Conservation (phyloP, 2,797 vertebrate species). For the Heliangelus exortis region DNA sequence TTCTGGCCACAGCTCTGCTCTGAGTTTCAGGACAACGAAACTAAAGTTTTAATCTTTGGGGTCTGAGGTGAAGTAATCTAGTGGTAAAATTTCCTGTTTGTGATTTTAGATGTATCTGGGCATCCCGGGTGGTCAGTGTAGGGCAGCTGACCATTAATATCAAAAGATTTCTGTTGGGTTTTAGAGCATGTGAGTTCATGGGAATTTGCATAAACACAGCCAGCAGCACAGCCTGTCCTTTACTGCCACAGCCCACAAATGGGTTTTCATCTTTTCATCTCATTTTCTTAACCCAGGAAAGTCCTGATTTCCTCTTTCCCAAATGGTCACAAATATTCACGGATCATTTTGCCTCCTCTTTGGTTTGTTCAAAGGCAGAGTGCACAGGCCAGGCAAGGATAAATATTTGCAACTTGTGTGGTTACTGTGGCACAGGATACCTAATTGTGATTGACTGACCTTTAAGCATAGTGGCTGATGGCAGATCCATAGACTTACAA, state of each 20-base stretch:
- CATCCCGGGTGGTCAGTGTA: not conserved
- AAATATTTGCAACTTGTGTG: not conserved
- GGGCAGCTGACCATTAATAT: not conserved
- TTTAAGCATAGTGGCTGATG: not conserved
- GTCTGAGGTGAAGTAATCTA: not conserved
- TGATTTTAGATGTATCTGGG: not conserved
- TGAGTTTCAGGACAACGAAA: not conserved
- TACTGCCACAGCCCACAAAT: not conserved
- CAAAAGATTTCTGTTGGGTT: not conserved
- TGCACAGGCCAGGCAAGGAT: not conserved
- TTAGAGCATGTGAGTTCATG: not conserved
- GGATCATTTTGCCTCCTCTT: not conserved
- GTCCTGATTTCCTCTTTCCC: not conserved
- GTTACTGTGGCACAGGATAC: not conserved
- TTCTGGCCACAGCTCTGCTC: not conserved
- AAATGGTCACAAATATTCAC: not conserved
- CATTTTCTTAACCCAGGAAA: not conserved
- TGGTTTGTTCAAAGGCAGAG: not conserved
- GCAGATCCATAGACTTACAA: not conserved
- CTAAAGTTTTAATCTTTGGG: not conserved
- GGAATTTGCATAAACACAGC: not conserved
- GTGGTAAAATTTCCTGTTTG: not conserved
- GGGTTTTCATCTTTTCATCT: not conserved
- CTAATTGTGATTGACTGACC: rapidly evolving
- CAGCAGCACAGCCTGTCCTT: not conserved